Conservation (phyloP, 1,140 invertebrate genomes). For the Pissodes strobi region DNA sequence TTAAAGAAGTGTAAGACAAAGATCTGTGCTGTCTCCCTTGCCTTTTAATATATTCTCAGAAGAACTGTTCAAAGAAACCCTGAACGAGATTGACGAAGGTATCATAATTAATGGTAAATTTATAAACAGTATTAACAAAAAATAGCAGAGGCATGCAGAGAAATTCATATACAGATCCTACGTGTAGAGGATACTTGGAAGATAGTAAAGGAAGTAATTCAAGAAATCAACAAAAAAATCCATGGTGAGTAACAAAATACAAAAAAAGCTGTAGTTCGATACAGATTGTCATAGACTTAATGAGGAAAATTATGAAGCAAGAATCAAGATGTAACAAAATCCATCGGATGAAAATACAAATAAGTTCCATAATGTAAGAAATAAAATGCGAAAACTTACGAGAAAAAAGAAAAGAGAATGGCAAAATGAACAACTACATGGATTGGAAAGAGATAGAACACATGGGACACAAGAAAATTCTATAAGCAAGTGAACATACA, state of each 20-base stretch:
- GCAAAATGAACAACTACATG: background rate
- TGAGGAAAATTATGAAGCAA: background rate
- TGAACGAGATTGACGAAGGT: too few relatives aligned
- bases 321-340: too few relatives aligned
- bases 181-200: background rate
- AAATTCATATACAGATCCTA: background rate
- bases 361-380: background rate
- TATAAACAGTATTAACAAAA: background rate
- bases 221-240: background rate
- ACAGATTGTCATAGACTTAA: background rate
- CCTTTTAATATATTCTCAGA: too few relatives aligned
- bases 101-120: too few relatives aligned
- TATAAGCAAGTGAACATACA: too few relatives aligned
- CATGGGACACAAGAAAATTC: background rate
- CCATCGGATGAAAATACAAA: too few relatives aligned
- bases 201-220: too few relatives aligned
- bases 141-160: background rate
- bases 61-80: too few relatives aligned
- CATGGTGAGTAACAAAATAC: background rate
- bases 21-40: too few relatives aligned
- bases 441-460: background rate
- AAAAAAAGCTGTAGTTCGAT: background rate
- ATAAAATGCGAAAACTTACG: too few relatives aligned
- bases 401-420: too few relatives aligned
- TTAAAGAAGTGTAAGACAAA: too few relatives aligned